Conservation (phyloP, 35 echinoderm and acorn worm genomes). For the Anneissia japonica region DNA sequence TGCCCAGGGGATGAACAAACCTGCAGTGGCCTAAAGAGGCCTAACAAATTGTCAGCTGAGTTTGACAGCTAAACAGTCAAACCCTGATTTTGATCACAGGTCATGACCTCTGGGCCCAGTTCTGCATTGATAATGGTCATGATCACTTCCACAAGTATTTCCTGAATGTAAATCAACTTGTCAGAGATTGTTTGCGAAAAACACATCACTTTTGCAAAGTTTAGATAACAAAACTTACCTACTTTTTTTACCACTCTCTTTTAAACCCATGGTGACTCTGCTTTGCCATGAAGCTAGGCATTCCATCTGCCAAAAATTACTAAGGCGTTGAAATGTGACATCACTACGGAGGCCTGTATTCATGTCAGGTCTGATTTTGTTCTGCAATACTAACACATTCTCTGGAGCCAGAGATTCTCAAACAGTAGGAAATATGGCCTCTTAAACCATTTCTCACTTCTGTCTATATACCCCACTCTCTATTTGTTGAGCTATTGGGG, state of each 20-base stretch:
- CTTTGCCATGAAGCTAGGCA: not conserved
- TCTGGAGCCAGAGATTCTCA: not conserved
- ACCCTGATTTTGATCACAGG: not conserved
- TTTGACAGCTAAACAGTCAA: not conserved
- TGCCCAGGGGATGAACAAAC: not conserved
- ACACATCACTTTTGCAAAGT: not conserved
- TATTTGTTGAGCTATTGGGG: not conserved
- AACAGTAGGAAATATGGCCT: not conserved
- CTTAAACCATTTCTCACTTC: not conserved
- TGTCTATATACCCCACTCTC: not conserved
- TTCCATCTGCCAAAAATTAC: not conserved
- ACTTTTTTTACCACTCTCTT: not conserved
- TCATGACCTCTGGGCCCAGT: not conserved
- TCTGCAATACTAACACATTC: not conserved
- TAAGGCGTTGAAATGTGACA: not conserved
- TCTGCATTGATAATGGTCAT: not conserved
- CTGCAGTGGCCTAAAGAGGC: not conserved
- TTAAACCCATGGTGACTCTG: not conserved
- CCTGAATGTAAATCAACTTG: not conserved
- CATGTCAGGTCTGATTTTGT: not conserved
- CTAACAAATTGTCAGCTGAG: not conserved
- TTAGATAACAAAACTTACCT: not conserved
- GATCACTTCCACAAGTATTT: not conserved
- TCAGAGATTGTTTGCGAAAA: not conserved
- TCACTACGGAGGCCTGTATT: not conserved